Evolutionary conservation across 2,888 invertebrate species (phyloP), one percentile per base, ranked within the genome.

Genomic region (Leptopilina drosophilae): DNA sequence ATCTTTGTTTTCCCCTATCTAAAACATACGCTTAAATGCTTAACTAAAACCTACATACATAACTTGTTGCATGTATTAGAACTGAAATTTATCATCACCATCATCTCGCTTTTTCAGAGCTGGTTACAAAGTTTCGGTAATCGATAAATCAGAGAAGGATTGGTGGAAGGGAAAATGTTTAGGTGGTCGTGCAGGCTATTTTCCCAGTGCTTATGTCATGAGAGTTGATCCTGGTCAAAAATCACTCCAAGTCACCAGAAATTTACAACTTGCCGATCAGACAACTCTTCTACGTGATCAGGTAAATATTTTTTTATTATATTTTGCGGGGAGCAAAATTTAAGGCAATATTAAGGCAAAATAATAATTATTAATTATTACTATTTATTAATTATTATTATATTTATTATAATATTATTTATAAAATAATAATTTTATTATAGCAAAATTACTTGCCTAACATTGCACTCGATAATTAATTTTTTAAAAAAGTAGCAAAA

Each of bases 131-230:
- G 96, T 98, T 77, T 98, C 97, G 12, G 98, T 98, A 80, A 97
- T 97, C 85, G 98, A 98, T 91, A 98, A 97, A 67, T 95, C 98
- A 0, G 98, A 98, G 92, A 96, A 97, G 12, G 98, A 98, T 90
- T 98, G 98, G 98, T 98, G 98, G 98, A 97, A 98, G 93, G 98
- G 98, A 69, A 98, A 98, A 92, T 97, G 97, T 89, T 93, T 98
- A 82, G 94, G 94, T 1, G 98, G 98, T 46, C 95, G 96, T 88
- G 94, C 96, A 76, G 98, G 98, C 12, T 98, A 96, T 92, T 98
- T 98, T 90, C 98, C 98, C 5, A 98, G 98, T 42, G 98, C 98
- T 88, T 98, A 98, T 90, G 98, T 98, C 85, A 97, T 97, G 81
- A 96, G 97, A 88, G 93, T 98, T 79, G 96, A 97, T 89, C 96